Base-by-base conservation (phyloP, 2,797 vertebrate species). In the Triplophysa bombifrons region DNA sequence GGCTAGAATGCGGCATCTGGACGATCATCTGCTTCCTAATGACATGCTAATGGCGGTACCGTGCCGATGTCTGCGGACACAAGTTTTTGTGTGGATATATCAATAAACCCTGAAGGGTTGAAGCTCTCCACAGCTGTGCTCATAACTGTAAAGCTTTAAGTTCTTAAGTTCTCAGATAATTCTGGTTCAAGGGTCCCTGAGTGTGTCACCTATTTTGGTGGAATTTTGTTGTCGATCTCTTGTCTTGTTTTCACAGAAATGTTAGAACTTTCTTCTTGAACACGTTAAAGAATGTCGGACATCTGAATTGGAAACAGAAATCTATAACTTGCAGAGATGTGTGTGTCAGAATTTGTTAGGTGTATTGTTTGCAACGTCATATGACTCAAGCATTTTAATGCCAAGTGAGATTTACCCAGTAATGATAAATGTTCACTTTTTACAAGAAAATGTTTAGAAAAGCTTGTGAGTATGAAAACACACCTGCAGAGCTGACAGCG, bases 1-100 rank as follows among this genome's bases (percentile, higher is more conserved):
- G 79, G 80, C 72, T 50, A 74, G 68, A 80, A 71, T 17, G 34
- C 67, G 77, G 76, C 84, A 83, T 81, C 82, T 85, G 84, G 73
- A 55, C n/a, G 48, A 74, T 83, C 84, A 85, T 78, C 76, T 72
- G 68, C 68, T 80, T 80, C 80, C 50, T 86, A 86, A 86, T 85
- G 82, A 83, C 78, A 85, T 82, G 83, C 72, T 85, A 85, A 83
- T 82, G 82, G 74, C 19, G 60, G 69, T 73, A 76, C 76, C 55
- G 27, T 58, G 53, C 64, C 58, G 69, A 70, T 66, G 25, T 74
- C 61, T 53, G 63, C 70, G 56, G 64, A 55, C 22, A 41, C n/a
- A 19, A 69, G 61, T 69, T 44, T 63, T n/a, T 73, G 25, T 73
- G 25, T 53, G 8, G 51, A 61, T 77, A 38, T 61, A 77, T 77